These are phyloP conservation scores for Saccostrea echinata DNA, from an alignment of 1,140 invertebrate genomes.

Conservation along the genomic window DNA sequence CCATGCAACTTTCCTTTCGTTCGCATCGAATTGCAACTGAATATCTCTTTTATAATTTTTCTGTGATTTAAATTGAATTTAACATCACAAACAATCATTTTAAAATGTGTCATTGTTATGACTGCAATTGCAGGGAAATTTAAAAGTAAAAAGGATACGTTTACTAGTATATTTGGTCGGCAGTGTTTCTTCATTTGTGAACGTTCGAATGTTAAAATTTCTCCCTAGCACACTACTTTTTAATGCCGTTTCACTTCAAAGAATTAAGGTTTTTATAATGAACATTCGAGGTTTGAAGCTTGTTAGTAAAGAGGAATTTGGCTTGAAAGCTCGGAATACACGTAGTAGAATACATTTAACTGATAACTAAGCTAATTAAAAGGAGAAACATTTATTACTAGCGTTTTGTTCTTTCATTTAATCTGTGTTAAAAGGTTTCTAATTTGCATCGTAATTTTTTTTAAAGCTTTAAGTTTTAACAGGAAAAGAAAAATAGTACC, in stretches of 20 bases:
- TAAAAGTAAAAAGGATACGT: too few species aligned
- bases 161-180: too few species aligned
- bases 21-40: neutral
- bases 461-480: neutral
- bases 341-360: neutral
- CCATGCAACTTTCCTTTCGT: neutral
- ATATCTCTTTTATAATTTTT: neutral
- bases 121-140: too few species aligned
- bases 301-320: neutral
- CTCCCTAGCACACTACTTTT: too few species aligned
- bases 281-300: neutral
- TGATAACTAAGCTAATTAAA: conserved; percentile 14
- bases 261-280: neutral
- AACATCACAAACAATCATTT: too few species aligned
- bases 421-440: conserved; percentile 14
- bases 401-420: conserved; percentile 5
- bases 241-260: neutral
- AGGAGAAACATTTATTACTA: neutral
- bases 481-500: neutral
- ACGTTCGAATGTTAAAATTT: too few species aligned
- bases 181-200: too few species aligned
- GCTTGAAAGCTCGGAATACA: neutral
- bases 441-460: neutral
- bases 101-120: too few species aligned
- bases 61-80: too few species aligned